Conservation (phyloP, 2,113 vertebrate species). For the Xyrauchen texanus region DNA sequence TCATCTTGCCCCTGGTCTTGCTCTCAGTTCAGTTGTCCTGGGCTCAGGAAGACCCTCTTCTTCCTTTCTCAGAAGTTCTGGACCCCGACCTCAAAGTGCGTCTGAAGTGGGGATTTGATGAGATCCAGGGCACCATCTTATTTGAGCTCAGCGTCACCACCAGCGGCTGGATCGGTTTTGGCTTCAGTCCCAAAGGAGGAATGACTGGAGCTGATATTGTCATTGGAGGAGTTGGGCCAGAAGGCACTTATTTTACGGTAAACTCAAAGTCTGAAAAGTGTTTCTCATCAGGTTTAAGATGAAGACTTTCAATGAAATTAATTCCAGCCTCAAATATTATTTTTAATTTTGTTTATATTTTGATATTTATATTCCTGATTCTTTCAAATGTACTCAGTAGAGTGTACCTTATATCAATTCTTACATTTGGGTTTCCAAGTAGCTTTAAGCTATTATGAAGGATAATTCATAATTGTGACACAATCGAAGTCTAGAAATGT, state of each 20-base stretch:
- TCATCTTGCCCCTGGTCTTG: constrained; percentile 52
- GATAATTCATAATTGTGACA: constrained; percentile 64
- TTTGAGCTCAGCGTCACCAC: constrained; percentile 74
- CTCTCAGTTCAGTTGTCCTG: not conserved
- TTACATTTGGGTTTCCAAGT: no score
- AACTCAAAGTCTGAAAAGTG: constrained; percentile 12
- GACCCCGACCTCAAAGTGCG: constrained; percentile 59
- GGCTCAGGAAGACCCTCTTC: constrained; percentile 25
- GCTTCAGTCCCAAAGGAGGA: constrained; percentile 68
- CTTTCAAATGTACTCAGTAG: no score
- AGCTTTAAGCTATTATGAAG: no score
- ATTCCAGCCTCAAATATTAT: no score
- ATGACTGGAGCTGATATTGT: constrained; percentile 75
- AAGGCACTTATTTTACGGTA: constrained; percentile 76
- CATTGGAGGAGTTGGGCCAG: constrained; percentile 68
- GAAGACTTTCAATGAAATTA: no score
- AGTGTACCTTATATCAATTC: no score
- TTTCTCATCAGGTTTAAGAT: no score
- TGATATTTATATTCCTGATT: no score
- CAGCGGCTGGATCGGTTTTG: constrained; percentile 78
- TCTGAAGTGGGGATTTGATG: constrained; percentile 74
- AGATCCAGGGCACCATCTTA: constrained; percentile 64
- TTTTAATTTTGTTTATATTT: no score
- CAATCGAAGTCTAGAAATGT: constrained; percentile 6
- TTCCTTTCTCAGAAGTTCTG: constrained; percentile 73